phyloP scores from a whole-genome alignment of 2,797 vertebrate genomes.

The Scleropages formosus region DNA sequence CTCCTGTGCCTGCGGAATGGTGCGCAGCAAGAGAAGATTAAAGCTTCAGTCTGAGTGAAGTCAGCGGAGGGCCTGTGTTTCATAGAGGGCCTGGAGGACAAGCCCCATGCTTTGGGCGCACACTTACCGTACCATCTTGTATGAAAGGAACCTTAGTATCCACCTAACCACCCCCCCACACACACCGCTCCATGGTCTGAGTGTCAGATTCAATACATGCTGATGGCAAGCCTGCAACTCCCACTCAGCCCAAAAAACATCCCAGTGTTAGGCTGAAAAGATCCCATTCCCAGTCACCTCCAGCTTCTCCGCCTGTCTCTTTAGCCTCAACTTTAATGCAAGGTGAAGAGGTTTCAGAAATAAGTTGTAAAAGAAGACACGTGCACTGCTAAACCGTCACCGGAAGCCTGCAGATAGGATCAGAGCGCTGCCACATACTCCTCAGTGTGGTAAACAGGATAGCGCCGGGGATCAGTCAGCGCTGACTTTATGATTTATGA shows the following conservation, averaged over 20 bases:
- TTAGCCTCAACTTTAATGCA: conserved; percentile 60
- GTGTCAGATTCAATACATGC: background rate
- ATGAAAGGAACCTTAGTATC: conserved; percentile 28
- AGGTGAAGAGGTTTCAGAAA: conserved; percentile 54
- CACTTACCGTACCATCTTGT: conserved; percentile 48
- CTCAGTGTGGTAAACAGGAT: conserved; percentile 70
- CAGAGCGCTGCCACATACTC: conserved; percentile 28
- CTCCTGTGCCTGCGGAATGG: conserved; percentile 42
- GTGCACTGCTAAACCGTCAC: conserved; percentile 26
- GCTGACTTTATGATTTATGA: conserved; percentile 74
- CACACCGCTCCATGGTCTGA: conserved; percentile 34
- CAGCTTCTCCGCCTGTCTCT: conserved; percentile 56
- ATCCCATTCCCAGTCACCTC: background rate
- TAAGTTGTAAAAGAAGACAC: conserved; percentile 55
- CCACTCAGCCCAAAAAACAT: conserved; percentile 10
- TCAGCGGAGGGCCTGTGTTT: conserved; percentile 32
- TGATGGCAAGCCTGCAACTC: conserved; percentile 25
- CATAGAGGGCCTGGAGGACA: conserved; percentile 28
- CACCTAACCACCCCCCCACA: background rate
- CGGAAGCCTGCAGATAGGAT: conserved; percentile 8
- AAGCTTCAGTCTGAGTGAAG: conserved; percentile 28
- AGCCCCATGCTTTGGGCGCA: conserved; percentile 46
- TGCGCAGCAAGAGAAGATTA: conserved; percentile 29
- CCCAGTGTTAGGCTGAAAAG: background rate
- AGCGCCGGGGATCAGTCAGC: conserved; percentile 69